These are phyloP conservation scores for Drosophila nigricruria DNA, from an alignment of 2,888 invertebrate species.

Conservation along the genomic window DNA sequence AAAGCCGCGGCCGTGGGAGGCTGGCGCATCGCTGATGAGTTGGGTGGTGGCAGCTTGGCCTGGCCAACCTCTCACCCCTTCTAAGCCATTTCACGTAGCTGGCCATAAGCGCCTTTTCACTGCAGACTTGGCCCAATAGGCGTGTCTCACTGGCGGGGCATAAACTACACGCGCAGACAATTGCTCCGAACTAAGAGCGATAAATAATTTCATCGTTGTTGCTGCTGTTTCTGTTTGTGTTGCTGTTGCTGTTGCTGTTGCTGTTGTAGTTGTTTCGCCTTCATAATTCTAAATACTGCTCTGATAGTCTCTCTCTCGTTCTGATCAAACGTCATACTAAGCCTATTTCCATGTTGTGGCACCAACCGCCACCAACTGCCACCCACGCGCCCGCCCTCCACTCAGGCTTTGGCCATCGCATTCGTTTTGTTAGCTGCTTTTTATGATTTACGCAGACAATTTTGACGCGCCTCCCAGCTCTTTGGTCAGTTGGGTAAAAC, in stretches of 20 bases:
- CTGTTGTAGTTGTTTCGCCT: conserved; percentile 35
- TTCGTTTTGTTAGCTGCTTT: conserved; percentile 52
- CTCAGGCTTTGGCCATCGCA: conserved; percentile 44
- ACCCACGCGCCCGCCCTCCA: conserved; percentile 22
- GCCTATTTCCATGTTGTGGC: conserved; percentile 37
- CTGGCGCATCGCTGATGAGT: conserved; percentile 63
- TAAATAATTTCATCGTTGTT: conserved; percentile 69
- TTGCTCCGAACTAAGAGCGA: conserved; percentile 61
- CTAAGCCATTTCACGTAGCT: conserved; percentile 27
- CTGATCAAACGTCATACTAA: conserved; percentile 74
- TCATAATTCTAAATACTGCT: conserved; percentile 63
- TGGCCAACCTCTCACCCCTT: conserved; percentile 10
- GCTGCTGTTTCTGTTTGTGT: conserved; percentile 21
- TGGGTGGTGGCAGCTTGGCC: conserved; percentile 59
- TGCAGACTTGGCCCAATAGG: conserved; percentile 46
- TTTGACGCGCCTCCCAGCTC: conserved; percentile 53
- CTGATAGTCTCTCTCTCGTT: conserved; percentile 32
- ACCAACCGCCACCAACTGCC: neutral
- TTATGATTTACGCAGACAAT: conserved; percentile 74
- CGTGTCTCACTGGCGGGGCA: conserved; percentile 33
- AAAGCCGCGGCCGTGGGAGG: conserved; percentile 59
- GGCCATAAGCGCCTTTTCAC: conserved; percentile 61
- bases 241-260: conserved; percentile 19
- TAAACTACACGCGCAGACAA: conserved; percentile 76
- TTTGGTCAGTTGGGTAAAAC: conserved; percentile 54